Evolutionary conservation across 2,888 invertebrate species (phyloP).

Genomic region (Patella pellucida): DNA sequence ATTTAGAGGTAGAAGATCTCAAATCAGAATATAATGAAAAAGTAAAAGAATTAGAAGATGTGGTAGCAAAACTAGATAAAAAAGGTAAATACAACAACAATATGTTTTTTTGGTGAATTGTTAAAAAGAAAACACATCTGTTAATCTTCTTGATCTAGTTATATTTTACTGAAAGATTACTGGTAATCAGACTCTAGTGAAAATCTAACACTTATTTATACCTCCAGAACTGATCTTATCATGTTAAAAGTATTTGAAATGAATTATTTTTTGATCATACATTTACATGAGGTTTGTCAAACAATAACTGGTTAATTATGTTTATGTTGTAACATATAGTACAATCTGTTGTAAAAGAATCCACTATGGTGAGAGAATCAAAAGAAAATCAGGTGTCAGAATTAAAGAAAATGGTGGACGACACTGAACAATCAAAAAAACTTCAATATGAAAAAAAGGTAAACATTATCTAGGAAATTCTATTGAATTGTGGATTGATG

Average conservation of each 20-base stretch:
- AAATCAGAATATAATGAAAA: constrained; percentile 66
- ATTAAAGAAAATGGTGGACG: constrained; percentile 61
- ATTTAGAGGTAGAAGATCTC: constrained; percentile 68
- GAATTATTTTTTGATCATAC: too few relatives aligned
- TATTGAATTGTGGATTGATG: background rate
- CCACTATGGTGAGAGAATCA: constrained; percentile 55
- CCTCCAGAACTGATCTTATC: too few relatives aligned
- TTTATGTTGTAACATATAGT: constrained; percentile 43
- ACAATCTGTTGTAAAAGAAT: constrained; percentile 61
- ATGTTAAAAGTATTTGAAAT: too few relatives aligned
- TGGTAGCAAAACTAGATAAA: constrained; percentile 60
- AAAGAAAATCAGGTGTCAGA: constrained; percentile 66
- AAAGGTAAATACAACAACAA: constrained; percentile 53
- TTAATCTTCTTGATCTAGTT: too few relatives aligned
- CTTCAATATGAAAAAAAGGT: constrained; percentile 67
- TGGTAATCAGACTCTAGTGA: too few relatives aligned
- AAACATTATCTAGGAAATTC: background rate
- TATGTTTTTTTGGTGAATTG: too few relatives aligned
- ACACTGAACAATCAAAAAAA: constrained; percentile 54
- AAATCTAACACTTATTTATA: too few relatives aligned
- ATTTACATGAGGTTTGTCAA: too few relatives aligned
- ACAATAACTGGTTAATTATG: too few relatives aligned
- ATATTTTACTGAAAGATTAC: too few relatives aligned
- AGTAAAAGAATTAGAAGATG: constrained; percentile 65
- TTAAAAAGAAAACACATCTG: too few relatives aligned